Percentiles rank a stretch among this genome's conserved stretches.
These are phyloP conservation scores for Tachystola acroxantha DNA, from an alignment of 2,888 invertebrate species.

Conservation along the genomic window DNA sequence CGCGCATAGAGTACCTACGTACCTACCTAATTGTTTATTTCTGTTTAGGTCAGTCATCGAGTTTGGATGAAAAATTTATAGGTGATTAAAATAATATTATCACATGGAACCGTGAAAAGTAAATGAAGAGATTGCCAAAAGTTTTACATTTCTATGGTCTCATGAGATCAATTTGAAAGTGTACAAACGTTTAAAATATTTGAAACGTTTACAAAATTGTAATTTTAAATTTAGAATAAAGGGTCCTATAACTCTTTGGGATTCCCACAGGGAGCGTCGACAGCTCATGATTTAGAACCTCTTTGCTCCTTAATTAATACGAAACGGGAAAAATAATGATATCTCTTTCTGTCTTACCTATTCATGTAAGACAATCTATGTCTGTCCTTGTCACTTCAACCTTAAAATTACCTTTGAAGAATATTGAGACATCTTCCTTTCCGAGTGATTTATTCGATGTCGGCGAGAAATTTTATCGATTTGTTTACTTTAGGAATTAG, in stretches of 20 bases:
- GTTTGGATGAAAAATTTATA: too few species aligned
- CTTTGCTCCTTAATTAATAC: slow-evolving; percentile 70
- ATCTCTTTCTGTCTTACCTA: slow-evolving; percentile 40
- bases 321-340: slow-evolving; percentile 36
- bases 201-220: slow-evolving; percentile 68
- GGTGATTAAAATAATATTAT: too few species aligned
- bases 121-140: slow-evolving; percentile 2
- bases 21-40: too few species aligned
- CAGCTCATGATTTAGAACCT: slow-evolving; percentile 71
- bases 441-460: slow-evolving; percentile 58
- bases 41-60: too few species aligned
- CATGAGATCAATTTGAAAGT: slow-evolving; percentile 49
- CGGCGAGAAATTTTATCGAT: slow-evolving; percentile 65
- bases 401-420: slow-evolving; percentile 48
- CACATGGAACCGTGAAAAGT: too few species aligned
- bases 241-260: slow-evolving; percentile 71
- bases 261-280: slow-evolving; percentile 75
- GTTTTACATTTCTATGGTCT: slow-evolving; percentile 24
- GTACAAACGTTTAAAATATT: slow-evolving; percentile 56
- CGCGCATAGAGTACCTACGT: slow-evolving; percentile 30
- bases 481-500: slow-evolving; percentile 75
- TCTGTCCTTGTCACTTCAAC: slow-evolving; percentile 35
- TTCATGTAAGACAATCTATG: slow-evolving; percentile 14
- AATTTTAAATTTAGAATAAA: slow-evolving; percentile 78
- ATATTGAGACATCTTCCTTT: slow-evolving; percentile 70